Conservation (phyloP, 2,113 vertebrate genomes). For the Nothoprocta perdicaria region DNA sequence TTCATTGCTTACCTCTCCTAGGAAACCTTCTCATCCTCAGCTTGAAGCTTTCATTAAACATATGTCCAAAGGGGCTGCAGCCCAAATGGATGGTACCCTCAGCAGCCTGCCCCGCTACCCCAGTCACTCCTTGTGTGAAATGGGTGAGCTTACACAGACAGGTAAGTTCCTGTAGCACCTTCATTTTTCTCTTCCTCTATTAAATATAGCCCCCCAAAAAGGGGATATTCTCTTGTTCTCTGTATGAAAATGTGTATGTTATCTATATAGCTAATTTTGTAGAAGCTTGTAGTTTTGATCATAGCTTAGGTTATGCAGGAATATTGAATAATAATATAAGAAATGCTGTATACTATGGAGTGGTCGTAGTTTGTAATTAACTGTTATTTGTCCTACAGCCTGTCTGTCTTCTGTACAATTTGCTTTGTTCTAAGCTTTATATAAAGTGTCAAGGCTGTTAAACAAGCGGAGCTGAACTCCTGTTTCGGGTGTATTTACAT, state of each 20-base stretch:
- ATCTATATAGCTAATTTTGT: not conserved
- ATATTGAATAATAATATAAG: not conserved
- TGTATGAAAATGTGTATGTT: not conserved
- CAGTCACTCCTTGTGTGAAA: slow-evolving; percentile 89
- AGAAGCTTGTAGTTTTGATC: not conserved
- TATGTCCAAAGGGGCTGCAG: slow-evolving; percentile 85
- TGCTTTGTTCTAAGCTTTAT: not conserved
- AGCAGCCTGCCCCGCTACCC: slow-evolving; percentile 90
- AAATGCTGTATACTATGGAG: not conserved
- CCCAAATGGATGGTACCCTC: slow-evolving; percentile 87
- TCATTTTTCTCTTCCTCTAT: not conserved
- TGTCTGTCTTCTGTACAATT: not conserved
- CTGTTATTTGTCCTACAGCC: not conserved
- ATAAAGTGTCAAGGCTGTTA: not conserved
- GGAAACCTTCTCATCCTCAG: slow-evolving; percentile 90
- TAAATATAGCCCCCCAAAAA: not conserved
- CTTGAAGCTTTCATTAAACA: slow-evolving; percentile 89
- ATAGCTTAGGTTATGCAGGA: not conserved
- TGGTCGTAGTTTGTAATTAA: not conserved
- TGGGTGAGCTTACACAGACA: slow-evolving; percentile 96
- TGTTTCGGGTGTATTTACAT: not conserved
- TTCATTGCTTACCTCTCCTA: slow-evolving; percentile 62
- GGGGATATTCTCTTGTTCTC: not conserved
- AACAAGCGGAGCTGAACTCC: not conserved
- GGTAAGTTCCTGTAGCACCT: slow-evolving; percentile 72